Evolutionary conservation across 1,140 invertebrate species (phyloP), one percentile per base, ranked within the genome.

Genomic region (Cotesia typhae): DNA sequence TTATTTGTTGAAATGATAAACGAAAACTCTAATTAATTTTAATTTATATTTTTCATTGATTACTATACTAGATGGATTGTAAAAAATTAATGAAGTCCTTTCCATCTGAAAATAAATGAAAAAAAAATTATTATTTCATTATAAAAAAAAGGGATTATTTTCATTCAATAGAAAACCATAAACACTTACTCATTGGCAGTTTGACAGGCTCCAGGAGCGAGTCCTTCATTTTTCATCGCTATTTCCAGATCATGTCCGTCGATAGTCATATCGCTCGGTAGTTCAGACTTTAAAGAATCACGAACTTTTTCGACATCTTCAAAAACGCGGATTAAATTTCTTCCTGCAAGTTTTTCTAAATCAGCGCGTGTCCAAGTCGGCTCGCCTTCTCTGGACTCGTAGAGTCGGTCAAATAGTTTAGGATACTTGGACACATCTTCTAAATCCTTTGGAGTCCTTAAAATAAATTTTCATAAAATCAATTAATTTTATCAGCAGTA

Each of bases 391-490:
- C 70, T 67, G 63, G 81, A 80, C 12, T 87, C 81, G 36, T 87
- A 81, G 5, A 92, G 82, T 68, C 88, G 86, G 70, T 90, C 89
- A 77, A 93, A 91, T 59, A 93, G 80, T 74, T 88, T 87, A 0
- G 91, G 91, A 81, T 92, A 93, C 75, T 89, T 92, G 3, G 91
- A 92, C 2, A 91, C 91, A 78, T 93, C 91, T 77, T 93, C 91
- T 61, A 93, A 83, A 36, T 90, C 91, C 37, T 80, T 74, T 0
- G 92, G 91, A 68, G 82, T 88, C 78, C 85, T 92, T 65, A 63
- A 76, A 57, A 73, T 77, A 9, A 65, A 73, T 59, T 55, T 6
- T 38, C 68, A 35, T 67, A 57, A 74, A 52, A n/a, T n/a, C 7
- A 36, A 17, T 28, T 28, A 52, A 69, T 67, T 41, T 57, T n/a